A percentile compares a stretch with the other conserved stretches of the same genome.
Evolutionary conservation across 2,113 vertebrate species (phyloP).

Genomic region (Pomatorhinus ruficollis): DNA sequence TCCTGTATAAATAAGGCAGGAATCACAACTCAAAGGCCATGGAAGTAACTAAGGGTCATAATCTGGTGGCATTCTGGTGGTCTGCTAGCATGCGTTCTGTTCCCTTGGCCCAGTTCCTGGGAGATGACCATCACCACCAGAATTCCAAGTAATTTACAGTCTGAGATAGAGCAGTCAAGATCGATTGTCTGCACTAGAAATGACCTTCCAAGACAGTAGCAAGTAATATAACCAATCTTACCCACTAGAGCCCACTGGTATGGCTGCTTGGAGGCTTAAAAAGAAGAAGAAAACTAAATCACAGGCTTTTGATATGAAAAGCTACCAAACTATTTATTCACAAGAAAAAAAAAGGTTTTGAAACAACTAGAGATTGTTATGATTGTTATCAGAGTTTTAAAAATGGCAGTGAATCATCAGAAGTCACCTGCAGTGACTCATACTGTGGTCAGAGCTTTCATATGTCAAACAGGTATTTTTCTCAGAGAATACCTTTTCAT

Average conservation of each 20-base stretch:
- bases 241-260: not conserved
- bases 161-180: not conserved
- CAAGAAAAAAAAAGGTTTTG: not conserved
- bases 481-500: not conserved
- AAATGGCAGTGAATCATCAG: constrained; percentile 51
- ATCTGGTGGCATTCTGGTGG: not conserved
- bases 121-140: not conserved
- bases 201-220: not conserved
- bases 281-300: not conserved
- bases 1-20: not conserved
- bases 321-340: not conserved
- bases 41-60: not conserved
- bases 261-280: not conserved
- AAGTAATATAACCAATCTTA: not conserved
- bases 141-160: not conserved
- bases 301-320: not conserved
- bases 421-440: constrained; percentile 53
- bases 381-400: not conserved
- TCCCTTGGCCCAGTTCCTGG: not conserved
- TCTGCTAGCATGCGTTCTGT: not conserved
- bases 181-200: not conserved
- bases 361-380: constrained; percentile 3
- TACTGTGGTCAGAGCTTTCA: constrained; percentile 12
- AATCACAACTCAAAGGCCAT: not conserved
- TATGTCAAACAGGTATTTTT: constrained; percentile 38